Evolutionary conservation across 30 jellyfish, hydroid and myxozoan genomes (phyloP).

Genomic region (Mastigias papua): DNA sequence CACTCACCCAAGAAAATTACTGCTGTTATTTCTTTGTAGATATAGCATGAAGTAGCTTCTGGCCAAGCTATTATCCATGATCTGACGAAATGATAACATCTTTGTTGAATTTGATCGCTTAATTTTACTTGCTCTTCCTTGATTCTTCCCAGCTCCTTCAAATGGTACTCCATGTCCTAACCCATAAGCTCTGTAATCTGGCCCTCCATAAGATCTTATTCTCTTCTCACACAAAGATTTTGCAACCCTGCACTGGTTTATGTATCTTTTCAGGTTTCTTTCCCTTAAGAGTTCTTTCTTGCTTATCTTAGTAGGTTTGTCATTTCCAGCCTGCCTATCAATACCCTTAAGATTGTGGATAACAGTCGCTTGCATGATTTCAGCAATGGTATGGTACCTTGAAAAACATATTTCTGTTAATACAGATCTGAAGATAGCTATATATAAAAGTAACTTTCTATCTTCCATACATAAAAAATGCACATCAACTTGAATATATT

Average conservation of each 20-base stretch:
- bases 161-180: conserved; percentile 94
- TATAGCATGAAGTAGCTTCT: conserved; percentile 88
- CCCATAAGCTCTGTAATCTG: conserved; percentile 95
- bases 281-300: conserved; percentile 90
- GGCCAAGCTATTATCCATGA: conserved; percentile 95
- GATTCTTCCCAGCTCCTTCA: conserved; percentile 75
- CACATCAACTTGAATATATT: too few relatives aligned
- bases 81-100: conserved; percentile 86
- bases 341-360: conserved; percentile 91
- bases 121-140: conserved; percentile 32
- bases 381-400: conserved; percentile 99
- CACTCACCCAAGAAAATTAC: conserved; percentile 87
- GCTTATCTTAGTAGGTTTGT: conserved; percentile 72
- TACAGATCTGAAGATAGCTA: too few relatives aligned
- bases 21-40: conserved; percentile 82
- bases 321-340: conserved; percentile 78
- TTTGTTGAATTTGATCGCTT: conserved; percentile 77
- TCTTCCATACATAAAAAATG: too few relatives aligned
- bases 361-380: conserved; percentile 99
- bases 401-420: too few relatives aligned
- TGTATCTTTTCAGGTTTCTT: conserved; percentile 91
- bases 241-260: conserved; percentile 97
- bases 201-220: conserved; percentile 95
- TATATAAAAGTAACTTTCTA: too few relatives aligned
- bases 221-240: conserved; percentile 94